Evolutionary conservation across 2,797 vertebrate species (phyloP).

Genomic region (Pseudotriccus pelzelni): DNA sequence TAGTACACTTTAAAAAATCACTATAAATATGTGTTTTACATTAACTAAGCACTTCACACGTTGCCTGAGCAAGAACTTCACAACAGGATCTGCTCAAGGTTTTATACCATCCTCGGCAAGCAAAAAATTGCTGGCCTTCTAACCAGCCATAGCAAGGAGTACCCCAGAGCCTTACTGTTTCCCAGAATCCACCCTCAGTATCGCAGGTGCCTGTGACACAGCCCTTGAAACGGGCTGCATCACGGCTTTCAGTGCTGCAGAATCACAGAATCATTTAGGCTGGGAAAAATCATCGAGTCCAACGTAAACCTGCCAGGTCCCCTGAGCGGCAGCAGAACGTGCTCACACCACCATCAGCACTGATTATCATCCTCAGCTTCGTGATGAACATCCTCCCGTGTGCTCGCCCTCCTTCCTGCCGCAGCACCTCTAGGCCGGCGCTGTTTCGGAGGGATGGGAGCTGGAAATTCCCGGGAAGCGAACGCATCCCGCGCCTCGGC

Average conservation of each 20-base stretch:
- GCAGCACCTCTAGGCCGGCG: not conserved
- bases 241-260: not conserved
- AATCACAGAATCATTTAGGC: not conserved
- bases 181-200: not conserved
- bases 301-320: not conserved
- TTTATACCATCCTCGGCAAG: not conserved
- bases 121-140: not conserved
- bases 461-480: rapidly evolving
- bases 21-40: not conserved
- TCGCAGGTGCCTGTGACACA: not conserved
- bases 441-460: rapidly evolving
- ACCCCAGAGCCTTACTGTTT: not conserved
- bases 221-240: not conserved
- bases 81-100: not conserved
- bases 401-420: rapidly evolving
- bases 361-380: rapidly evolving
- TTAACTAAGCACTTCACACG: not conserved
- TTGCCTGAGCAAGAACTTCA: not conserved
- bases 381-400: rapidly evolving
- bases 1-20: not conserved
- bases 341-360: not conserved
- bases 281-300: not conserved
- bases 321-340: not conserved
- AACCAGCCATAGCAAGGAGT: not conserved
- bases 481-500: not conserved